A percentile compares a stretch with the other conserved stretches of the same genome.
Conservation (phyloP, 1,140 invertebrate genomes). For the Trachymyrmex cornetzi region DNA sequence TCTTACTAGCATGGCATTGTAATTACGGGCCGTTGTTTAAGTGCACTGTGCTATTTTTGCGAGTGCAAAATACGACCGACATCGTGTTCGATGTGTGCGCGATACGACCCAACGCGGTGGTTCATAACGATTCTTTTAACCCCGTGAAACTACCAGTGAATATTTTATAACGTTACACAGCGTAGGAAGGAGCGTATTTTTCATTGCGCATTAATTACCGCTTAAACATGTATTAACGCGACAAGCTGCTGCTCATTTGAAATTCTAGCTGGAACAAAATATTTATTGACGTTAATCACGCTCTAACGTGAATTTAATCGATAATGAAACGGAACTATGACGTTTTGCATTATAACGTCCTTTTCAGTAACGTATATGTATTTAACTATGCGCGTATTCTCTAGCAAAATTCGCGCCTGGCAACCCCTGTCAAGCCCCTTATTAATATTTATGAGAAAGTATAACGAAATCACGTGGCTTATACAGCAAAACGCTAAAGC, state of each 20-base stretch:
- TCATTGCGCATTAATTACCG: slow-evolving; percentile 48
- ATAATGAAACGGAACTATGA: slow-evolving; percentile 45
- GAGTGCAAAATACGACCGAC: slow-evolving; percentile 46
- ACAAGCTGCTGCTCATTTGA: slow-evolving; percentile 24
- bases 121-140: slow-evolving; percentile 52
- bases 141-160: slow-evolving; percentile 34
- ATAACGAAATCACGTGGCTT: slow-evolving; percentile 39
- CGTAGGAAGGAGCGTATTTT: slow-evolving; percentile 18
- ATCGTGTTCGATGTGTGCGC: slow-evolving; percentile 36
- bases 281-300: slow-evolving; percentile 46
- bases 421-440: slow-evolving; percentile 50
- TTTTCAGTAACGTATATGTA: slow-evolving; percentile 19
- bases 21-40: slow-evolving; percentile 59
- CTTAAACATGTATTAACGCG: slow-evolving; percentile 34
- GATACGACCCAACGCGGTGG: neutral
- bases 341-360: slow-evolving; percentile 39
- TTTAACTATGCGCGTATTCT: slow-evolving; percentile 10
- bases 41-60: slow-evolving; percentile 52
- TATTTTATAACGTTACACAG: slow-evolving; percentile 46
- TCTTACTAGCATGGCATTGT: slow-evolving; percentile 55
- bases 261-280: slow-evolving; percentile 27
- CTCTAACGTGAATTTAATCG: slow-evolving; percentile 30
- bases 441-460: slow-evolving; percentile 63
- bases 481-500: slow-evolving; percentile 51
- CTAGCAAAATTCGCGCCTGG: slow-evolving; percentile 34